These are phyloP conservation scores for Marcusenius ussheri DNA, from an alignment of 2,113 vertebrate genomes.

Conservation along the genomic window DNA sequence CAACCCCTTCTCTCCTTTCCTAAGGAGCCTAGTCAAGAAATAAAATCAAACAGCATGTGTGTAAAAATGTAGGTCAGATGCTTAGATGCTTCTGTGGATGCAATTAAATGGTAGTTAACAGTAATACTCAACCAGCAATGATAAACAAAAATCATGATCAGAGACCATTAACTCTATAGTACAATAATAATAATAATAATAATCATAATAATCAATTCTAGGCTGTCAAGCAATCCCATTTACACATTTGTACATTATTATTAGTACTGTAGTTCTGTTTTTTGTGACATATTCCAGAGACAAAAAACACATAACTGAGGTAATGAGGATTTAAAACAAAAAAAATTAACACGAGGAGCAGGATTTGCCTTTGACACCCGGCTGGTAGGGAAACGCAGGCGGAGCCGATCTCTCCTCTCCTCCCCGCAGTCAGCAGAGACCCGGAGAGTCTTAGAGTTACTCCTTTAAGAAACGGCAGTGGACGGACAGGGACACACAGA, in stretches of 20 bases:
- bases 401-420: not conserved
- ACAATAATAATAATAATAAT: constrained; percentile 21
- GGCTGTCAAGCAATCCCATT: not conserved
- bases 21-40: not conserved
- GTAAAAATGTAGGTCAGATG: not conserved
- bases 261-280: constrained; percentile 4
- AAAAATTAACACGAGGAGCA: not conserved
- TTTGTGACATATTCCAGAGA: constrained; percentile 29
- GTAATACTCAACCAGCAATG: constrained; percentile 20
- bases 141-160: not conserved
- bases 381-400: not conserved
- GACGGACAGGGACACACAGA: not conserved
- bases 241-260: constrained; percentile 12
- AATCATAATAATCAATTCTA: constrained; percentile 5
- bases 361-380: not conserved
- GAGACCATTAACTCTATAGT: constrained; percentile 9
- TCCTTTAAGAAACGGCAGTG: not conserved
- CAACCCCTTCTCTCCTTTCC: not conserved
- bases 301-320: constrained; percentile 41
- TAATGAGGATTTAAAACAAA: constrained; percentile 39
- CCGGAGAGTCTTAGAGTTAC: not conserved
- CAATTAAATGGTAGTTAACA: constrained; percentile 15
- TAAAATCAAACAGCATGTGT: not conserved
- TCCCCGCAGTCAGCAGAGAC: not conserved
- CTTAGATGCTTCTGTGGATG: constrained; percentile 16